A percentile compares a stretch with the other conserved stretches of the same genome.
These are phyloP conservation scores for Lasioglossum leucozonium DNA, from an alignment of 2,888 invertebrate species.

Conservation along the genomic window DNA sequence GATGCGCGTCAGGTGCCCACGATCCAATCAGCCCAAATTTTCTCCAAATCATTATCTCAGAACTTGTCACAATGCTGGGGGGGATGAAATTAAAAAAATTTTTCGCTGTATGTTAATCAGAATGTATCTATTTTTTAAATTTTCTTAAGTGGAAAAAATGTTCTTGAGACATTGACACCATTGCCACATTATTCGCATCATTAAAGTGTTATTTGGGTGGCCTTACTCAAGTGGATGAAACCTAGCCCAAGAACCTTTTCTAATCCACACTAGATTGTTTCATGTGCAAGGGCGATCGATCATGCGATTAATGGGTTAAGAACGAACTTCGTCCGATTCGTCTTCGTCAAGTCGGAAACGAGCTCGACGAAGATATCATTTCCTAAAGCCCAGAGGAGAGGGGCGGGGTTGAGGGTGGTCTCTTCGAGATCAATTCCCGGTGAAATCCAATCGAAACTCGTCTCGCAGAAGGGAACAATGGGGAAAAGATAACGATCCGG, in stretches of 20 bases:
- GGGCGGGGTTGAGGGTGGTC: background rate
- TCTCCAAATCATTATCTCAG: too few species aligned
- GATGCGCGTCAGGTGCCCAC: too few species aligned
- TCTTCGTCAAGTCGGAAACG: background rate
- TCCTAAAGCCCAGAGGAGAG: background rate
- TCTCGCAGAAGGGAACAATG: background rate
- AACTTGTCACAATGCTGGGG: too few species aligned
- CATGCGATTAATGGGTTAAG: background rate
- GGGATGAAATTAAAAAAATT: too few species aligned
- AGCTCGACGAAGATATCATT: background rate
- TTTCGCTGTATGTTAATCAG: too few species aligned
- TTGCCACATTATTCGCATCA: too few species aligned
- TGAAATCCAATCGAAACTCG: background rate
- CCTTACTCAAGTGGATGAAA: too few species aligned
- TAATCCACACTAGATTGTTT: background rate
- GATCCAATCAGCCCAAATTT: too few species aligned
- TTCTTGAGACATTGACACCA: too few species aligned
- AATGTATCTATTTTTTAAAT: too few species aligned
- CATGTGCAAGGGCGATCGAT: background rate
- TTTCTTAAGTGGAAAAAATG: too few species aligned
- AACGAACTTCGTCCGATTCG: background rate
- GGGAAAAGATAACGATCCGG: background rate
- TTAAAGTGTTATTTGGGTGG: too few species aligned
- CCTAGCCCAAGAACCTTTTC: background rate
- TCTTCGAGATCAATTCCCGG: background rate